phyloP scores from a whole-genome alignment of 2,797 vertebrate species.

The Tokudaia muenninki region DNA sequence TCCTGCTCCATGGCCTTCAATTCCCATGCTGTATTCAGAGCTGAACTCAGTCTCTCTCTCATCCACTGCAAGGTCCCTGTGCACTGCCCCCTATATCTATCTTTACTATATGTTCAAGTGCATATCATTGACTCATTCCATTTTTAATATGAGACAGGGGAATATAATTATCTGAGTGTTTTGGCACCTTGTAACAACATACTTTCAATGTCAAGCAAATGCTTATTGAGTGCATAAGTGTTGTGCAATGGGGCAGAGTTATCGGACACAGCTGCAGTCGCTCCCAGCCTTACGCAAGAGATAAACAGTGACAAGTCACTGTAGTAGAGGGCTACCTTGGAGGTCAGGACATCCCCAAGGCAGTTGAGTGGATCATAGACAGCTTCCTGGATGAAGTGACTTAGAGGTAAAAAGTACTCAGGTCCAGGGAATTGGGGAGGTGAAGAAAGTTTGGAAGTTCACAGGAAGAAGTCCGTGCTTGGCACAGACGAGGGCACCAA shows the following conservation, averaged over 20 bases:
- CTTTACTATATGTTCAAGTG: not conserved
- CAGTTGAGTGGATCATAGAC: not conserved
- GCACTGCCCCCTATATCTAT: not conserved
- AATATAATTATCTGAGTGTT: slow-evolving; percentile 26
- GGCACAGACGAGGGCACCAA: not conserved
- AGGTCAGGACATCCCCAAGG: not conserved
- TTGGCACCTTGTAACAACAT: not conserved
- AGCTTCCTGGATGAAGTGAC: not conserved
- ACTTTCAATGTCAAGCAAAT: slow-evolving; percentile 12
- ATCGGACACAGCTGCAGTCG: not conserved
- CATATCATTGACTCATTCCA: not conserved
- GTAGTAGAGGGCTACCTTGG: not conserved
- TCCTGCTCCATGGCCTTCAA: not conserved
- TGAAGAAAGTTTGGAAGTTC: not conserved
- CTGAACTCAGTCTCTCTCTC: not conserved
- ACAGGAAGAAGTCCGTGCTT: not conserved
- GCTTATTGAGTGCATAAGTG: not conserved
- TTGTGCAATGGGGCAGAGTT: not conserved
- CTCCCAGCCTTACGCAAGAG: not conserved
- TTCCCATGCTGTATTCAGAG: not conserved
- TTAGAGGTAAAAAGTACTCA: not conserved
- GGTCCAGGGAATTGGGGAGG: not conserved
- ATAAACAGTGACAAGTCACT: not conserved
- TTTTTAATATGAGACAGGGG: not conserved
- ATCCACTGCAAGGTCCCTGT: not conserved